Percentiles rank a stretch among this genome's conserved stretches.
Conservation (phyloP, 2,888 invertebrate genomes). For the Spatulosminthurus flaviceps region DNA sequence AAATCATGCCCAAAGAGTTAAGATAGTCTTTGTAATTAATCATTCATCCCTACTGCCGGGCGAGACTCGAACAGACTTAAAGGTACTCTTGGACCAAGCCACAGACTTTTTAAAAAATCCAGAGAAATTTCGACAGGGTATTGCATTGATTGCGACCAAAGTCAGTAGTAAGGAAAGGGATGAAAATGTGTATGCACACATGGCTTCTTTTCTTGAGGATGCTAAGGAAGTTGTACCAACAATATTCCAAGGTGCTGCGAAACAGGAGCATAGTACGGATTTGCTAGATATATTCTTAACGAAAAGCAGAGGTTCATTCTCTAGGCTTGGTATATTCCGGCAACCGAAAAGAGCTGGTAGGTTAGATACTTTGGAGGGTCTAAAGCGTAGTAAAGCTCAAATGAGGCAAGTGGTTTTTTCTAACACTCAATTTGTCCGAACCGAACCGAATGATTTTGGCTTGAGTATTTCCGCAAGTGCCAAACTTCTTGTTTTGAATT, state of each 20-base stretch:
- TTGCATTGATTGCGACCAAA: neutral
- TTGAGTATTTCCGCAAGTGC: conserved; percentile 2
- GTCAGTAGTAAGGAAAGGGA: neutral
- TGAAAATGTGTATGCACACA: neutral
- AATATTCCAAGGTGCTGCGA: neutral
- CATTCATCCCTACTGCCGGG: neutral
- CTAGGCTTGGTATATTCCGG: neutral
- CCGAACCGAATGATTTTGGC: neutral
- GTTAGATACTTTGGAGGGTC: neutral
- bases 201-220: neutral
- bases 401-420: neutral
- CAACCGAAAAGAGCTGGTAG: neutral
- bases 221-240: neutral
- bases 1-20: conserved; percentile 22
- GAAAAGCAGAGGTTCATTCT: neutral
- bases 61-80: conserved; percentile 24
- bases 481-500: neutral
- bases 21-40: conserved; percentile 24
- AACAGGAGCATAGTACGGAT: neutral
- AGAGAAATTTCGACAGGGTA: neutral
- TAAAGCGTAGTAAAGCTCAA: no score
- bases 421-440: neutral
- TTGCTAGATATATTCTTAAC: neutral
- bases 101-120: conserved; percentile 2
- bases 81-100: neutral